Base-by-base conservation (phyloP, 2,113 vertebrate species). In the Neolamprologus modestus region DNA sequence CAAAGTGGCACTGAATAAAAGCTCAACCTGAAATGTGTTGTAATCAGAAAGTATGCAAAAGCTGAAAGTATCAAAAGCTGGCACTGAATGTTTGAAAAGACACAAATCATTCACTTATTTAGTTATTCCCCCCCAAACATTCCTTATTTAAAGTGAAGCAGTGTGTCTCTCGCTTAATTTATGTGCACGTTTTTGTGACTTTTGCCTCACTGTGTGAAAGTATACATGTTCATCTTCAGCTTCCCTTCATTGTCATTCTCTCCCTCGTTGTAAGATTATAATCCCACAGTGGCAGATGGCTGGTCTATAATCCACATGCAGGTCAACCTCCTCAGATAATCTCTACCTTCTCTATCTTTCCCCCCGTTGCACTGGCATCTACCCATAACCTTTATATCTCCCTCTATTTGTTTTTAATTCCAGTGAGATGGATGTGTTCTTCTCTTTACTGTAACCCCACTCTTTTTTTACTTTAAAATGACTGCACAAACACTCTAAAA, bases 201-300 rank as follows among this genome's bases (percentile, higher is more conserved):
- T 73, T 37, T 53, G 21, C 53, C 8, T 84, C 21, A 59, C 37
- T 53, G 47, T 68, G 50, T 45, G 35, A 54, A 79, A 42, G 19
- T 45, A n/a, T 24, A 42, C 5, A 31, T 5, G 21, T 50, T 53
- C 54, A 87, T 81, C n/a, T 76, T 63, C 26, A 84, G 68, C 52
- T 59, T 66, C 79, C 55, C 61, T 52, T 91, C 76, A 86, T 78
- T 91, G 87, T 88, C 87, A 33, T 84, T 85, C 86, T 85, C 63
- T 84, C 83, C 87, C 92, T 93, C 87, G 89, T 61, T 91, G 91
- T 88, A 78, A 76, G 89, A 93, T 92, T 92, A 92, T 94, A 96
- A 96, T 95, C 95, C 81, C 63, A 82, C 11, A 28, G 91, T 76
- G 93, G 91, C 96, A 97, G 96, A 96, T 96, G 96, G 94, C 66